Evolutionary conservation across 2,888 invertebrate genomes (phyloP), one percentile per base, ranked within the genome.

Genomic region (Drosophila anceps): DNA sequence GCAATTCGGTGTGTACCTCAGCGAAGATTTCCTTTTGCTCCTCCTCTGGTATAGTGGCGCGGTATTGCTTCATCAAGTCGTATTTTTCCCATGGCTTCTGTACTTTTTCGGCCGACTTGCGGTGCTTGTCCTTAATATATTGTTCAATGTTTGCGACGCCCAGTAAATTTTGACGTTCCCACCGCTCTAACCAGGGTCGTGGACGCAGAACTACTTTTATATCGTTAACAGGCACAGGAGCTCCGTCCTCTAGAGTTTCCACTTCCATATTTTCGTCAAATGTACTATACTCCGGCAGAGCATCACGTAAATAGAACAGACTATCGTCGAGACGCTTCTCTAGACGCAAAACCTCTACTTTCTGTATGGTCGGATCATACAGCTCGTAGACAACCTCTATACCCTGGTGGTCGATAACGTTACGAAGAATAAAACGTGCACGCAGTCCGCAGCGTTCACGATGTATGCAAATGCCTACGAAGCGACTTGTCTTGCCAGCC

Each of bases 261-360:
- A 96, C 94, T 86, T 98, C 97, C 97, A 99, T 97, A 90, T 99
- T 96, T 65, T 97, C 94, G 77, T 98, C 96, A 91, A 99, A 96
- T 4, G 98, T 98, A 91, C 98, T 98, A 92, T 97, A 98, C 92
- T 99, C 97, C 0, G 96, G 96, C 44, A 97, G 94, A 2, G 98
- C 97, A 94, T 99, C 98, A 83, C 97, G 94, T 55, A 99, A 94
- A 92, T 99, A 99, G 18, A 95, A 94, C 54, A 99, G 93, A 86
- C 97, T 95, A 31, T 97, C 96, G 93, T 99, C 99, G 24, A 99
- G 93, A 59, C 99, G 95, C 92, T 98, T 98, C 92, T 99, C 99
- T 39, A 99, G 94, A 39, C 96, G 95, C 15, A 99, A 93, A 2
- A 99, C 97, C 93, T 98, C 98, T 39, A 99, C 96, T 90, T 95